Base-by-base conservation (phyloP, 2,888 invertebrate species). In the Cosmopolites sordidus region DNA sequence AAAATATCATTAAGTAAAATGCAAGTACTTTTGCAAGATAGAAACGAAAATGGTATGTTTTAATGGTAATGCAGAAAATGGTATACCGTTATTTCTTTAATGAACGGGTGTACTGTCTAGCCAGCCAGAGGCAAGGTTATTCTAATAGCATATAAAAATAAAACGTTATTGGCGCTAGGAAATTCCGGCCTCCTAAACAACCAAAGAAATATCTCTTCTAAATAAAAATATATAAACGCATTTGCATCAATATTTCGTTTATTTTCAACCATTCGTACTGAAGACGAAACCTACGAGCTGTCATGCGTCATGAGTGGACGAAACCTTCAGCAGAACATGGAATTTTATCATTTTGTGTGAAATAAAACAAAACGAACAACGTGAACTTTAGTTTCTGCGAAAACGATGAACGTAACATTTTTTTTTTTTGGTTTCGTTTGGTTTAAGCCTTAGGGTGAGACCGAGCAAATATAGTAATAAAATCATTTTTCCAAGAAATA, bases 51-150 rank as follows among this genome's bases (percentile, higher is more conserved):
- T 5, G 27, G 9, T n/a, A 22, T 22, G 33, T 12, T 33, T 12
- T 11, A 33, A 9, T 33, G 33, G 33, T 11, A 9, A 12, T 33
- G 33, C 33, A 33, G 33, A 33, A 33, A 33, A 12, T 33, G 33
- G 33, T 12, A 12, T n/a, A 33, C 33, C 33, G 33, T 33, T 33
- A 33, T 33, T 33, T 33, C 33, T 33, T 33, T 12, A 33, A 33
- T 33, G n/a, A 33, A 33, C 33, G 33, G 33, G 33, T 33, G n/a
- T 33, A 33, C 33, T 9, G 33, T 33, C 33, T 33, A 33, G 33
- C 33, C 33, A n/a, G 33, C 33, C 33, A 33, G 8, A 33, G 33
- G 33, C 33, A 33, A 33, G 33, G 33, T 33, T 33, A 12, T 33
- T 33, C n/a, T 11, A 33, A 33, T 33, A 12, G 5, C n/a, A n/a